Base-by-base conservation (phyloP, 2,888 invertebrate genomes). In the Embidobia sp. region DNA sequence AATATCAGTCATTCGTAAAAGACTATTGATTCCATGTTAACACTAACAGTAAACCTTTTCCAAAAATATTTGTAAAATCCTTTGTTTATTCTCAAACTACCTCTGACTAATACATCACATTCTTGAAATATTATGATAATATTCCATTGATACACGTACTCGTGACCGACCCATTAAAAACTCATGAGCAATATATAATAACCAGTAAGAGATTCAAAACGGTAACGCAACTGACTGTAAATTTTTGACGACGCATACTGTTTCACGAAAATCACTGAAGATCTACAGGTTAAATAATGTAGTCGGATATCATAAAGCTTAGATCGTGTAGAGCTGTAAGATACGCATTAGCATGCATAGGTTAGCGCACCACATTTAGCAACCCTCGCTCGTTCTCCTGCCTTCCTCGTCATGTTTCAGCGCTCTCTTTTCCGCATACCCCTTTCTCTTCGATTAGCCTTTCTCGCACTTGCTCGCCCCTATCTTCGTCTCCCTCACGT, bases 261-360 rank as follows among this genome's bases (percentile, higher is more conserved):
- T 53, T 27, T 10, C 11, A 27, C 15, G 37, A 51, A 70, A 76
- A 70, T 70, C 29, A 55, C 51, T 61, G 31, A 46, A 76, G 80
- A 84, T 82, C 83, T 79, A 80, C 84, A 82, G 82, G 82, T 84
- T 84, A 73, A 67, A 59, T 73, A 73, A 76, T 76, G 66, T 76
- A 76, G 64, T 73, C 61, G 63, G 69, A 63, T 80, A 79, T 82
- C 80, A 81, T 81, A 81, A 83, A 83, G 84, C 81, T 83, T 67
- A 77, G 82, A 78, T 81, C 78, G 79, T 79, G 80, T 80, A 81
- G 83, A 79, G 78, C 77, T 75, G 77, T 84, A 84, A 85, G 83
- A 84, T 80, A 79, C 76, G 80, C 85, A 88, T 87, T 86, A 86
- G 84, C 85, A 88, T 88, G 86, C 87, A 86, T 85, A 85, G 83